Evolutionary conservation across 2,113 vertebrate species (phyloP).

Genomic region (Misgurnus anguillicaudatus): DNA sequence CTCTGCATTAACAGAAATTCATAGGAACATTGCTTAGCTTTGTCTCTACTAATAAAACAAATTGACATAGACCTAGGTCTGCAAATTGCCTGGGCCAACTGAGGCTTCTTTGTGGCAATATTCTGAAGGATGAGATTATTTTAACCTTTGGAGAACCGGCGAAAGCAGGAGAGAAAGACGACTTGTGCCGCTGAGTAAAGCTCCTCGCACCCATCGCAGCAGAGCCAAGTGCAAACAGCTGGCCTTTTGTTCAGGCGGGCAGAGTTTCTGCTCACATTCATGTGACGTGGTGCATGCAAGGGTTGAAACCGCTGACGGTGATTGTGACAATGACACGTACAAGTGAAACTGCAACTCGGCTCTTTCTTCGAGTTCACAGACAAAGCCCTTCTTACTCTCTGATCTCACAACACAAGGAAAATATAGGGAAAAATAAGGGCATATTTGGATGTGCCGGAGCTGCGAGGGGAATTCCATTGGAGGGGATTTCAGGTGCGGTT

Average conservation of each 20-base stretch:
- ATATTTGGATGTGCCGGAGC: slow-evolving; percentile 17
- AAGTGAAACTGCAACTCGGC: slow-evolving; percentile 51
- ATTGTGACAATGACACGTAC: slow-evolving; percentile 46
- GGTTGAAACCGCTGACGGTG: slow-evolving; percentile 55
- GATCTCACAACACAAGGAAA: slow-evolving; percentile 37
- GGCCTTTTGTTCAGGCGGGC: slow-evolving; percentile 69
- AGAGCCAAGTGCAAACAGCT: slow-evolving; percentile 72
- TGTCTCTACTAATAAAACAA: slow-evolving; percentile 27
- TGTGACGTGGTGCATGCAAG: slow-evolving; percentile 59
- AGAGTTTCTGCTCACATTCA: slow-evolving; percentile 68
- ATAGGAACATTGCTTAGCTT: too few species aligned
- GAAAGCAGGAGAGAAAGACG: slow-evolving; percentile 61
- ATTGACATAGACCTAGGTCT: slow-evolving; percentile 45
- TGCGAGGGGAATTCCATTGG: slow-evolving; percentile 68
- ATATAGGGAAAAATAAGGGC: slow-evolving; percentile 40
- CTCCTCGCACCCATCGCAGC: slow-evolving; percentile 45
- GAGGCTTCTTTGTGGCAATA: slow-evolving; percentile 51
- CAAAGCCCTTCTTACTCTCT: slow-evolving; percentile 53
- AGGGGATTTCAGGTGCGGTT: slow-evolving; percentile 69
- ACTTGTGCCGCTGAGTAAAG: slow-evolving; percentile 65
- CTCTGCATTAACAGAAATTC: too few species aligned
- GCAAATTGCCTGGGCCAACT: slow-evolving; percentile 52
- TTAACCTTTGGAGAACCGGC: slow-evolving; percentile 54
- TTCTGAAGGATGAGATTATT: slow-evolving; percentile 57
- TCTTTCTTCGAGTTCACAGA: slow-evolving; percentile 48